Base-by-base conservation (phyloP, 1,140 invertebrate species). In the Chymomyza costata region DNA sequence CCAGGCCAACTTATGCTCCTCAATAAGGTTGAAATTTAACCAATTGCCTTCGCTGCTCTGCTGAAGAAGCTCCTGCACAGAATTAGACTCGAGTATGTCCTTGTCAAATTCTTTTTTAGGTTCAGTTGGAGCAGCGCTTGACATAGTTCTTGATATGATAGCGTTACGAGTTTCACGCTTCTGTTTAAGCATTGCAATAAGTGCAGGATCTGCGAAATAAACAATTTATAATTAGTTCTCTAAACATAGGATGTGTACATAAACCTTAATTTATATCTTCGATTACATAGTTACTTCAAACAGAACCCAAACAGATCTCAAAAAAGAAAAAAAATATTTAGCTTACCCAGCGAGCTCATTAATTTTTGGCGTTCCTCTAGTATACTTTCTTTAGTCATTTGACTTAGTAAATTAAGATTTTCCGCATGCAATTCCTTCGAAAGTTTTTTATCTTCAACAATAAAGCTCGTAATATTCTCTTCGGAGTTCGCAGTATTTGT, bases 1-100 rank as follows among this genome's bases (percentile, higher is more conserved):
- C 95, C 95, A 97, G 61, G 92, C 89, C 2, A 96, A 83, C 85
- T 97, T 97, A 61, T 94, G 92, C 57, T 89, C 88, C 85, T 97
- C 95, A 32, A 95, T 71, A 19, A 88, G 87, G 84, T 94, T 89
- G 90, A 96, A 96, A 76, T 96, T 89, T 0, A 95, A 62, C 93
- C 93, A 96, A 17, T 91, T 90, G 48, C 91, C 89, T 1, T 90
- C 73, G 50, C 89, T 86, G 41, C 89, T 89, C 80, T 88, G 87
- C 34, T 88, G 87, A 7, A 93, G 69, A 21, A 93, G 84, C 59
- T 92, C 89, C 52, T 88, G 83, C 1, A 89, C 87, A 58, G 69
- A 73, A 60, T 82, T 85, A 10, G 71, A 63, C 25, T 65, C 44
- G 41, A 66, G 53, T 57, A 70, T 10, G 5, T 6, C 25, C 19